phyloP scores from a whole-genome alignment of 1,140 invertebrate genomes.

The Psix sp. region DNA sequence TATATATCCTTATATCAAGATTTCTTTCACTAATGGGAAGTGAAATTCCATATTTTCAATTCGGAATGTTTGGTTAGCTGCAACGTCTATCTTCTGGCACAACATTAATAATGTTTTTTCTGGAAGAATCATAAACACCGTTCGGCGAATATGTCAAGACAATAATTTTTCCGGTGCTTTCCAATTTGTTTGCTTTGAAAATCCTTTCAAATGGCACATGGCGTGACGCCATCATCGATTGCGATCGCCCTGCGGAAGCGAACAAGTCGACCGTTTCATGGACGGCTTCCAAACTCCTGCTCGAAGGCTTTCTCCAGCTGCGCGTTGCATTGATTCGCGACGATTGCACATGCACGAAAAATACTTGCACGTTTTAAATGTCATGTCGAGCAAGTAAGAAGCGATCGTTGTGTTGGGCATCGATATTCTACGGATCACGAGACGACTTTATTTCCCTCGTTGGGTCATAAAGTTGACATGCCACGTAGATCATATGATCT shows the following conservation, averaged over 20 bases:
- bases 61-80: too few species aligned
- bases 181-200: slow-evolving; percentile 15
- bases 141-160: background rate
- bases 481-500: slow-evolving; percentile 14
- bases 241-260: slow-evolving; percentile 21
- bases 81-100: too few species aligned
- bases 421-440: background rate
- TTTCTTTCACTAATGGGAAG: too few species aligned
- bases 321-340: slow-evolving; percentile 19
- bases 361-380: slow-evolving; percentile 25
- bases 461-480: slow-evolving; percentile 21
- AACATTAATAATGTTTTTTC: too few species aligned
- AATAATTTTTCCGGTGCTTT: slow-evolving; percentile 3
- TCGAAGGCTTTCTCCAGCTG: slow-evolving; percentile 4
- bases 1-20: too few species aligned
- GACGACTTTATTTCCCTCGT: slow-evolving; percentile 23
- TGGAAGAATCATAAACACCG: slow-evolving; percentile 13
- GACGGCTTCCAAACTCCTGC: slow-evolving; percentile 31
- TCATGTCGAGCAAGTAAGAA: slow-evolving; percentile 13
- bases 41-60: too few species aligned
- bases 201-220: slow-evolving; percentile 19
- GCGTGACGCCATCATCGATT: slow-evolving; percentile 29
- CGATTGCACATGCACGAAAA: slow-evolving; percentile 27
- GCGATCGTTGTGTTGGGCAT: slow-evolving; percentile 24
- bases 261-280: slow-evolving; percentile 31